Evolutionary conservation across 2,888 invertebrate species (phyloP), one percentile per base, ranked within the genome.

Genomic region (Pristionchus japonicus): DNA sequence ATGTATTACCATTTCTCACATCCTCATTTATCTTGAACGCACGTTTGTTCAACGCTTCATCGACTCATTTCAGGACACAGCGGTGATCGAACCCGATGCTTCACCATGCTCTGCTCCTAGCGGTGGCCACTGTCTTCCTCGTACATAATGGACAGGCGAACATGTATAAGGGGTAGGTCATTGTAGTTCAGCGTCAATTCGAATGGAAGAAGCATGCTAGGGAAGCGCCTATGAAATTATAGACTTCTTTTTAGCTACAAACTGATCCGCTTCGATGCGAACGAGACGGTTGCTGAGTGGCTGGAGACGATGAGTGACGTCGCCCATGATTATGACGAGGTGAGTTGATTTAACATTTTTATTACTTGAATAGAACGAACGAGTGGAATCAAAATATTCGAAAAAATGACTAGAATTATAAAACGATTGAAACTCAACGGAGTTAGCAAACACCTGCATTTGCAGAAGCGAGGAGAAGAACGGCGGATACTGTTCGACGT

Each of bases 401-500:
- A 27, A 1, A 64, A 6, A 52, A 3, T 1, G 20, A 20, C 20
- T 6, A 52, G 20, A 20, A 20, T 1, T 1, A 49, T 6, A 49
- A 49, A 11, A 11, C 6, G 52, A 20, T 6, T 57, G 57, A 57
- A 57, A 57, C 57, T 67, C 31, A 67, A 31, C 31, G 3, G 77
- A 77, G 11, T 57, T n/a, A n/a, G n/a, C n/a, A n/a, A n/a, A n/a
- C 31, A 27, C 4, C 47, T 15, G 20, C 23, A 77, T 57, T n/a
- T 87, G 37, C 80, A 80, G 87, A 87, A 80, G 17, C n/a, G 13
- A 11, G 61, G 61, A 31, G 87, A 80, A 17, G 61, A 80, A 31
- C 77, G 87, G 52, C 52, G 87, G 11, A 77, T 47, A 9, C 88
- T 91, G 27, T 83, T 94, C 31, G 94, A 94, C 86, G 90, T 94